A percentile compares a stretch with the other conserved stretches of the same genome.
phyloP scores from a whole-genome alignment of 2,113 vertebrate genomes.

The Arizona elegans region DNA sequence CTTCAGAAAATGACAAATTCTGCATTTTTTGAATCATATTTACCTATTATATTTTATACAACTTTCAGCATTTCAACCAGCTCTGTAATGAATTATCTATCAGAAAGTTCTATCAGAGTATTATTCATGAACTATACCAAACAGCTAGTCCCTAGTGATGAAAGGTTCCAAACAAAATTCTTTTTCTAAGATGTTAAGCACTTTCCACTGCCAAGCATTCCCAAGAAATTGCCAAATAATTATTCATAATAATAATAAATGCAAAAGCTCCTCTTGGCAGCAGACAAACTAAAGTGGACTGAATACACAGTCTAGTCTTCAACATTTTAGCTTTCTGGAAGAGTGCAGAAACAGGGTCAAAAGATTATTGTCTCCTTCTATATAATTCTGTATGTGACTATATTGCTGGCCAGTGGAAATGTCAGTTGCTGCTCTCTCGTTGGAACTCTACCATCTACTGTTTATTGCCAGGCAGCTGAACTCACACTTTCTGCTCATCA shows the following conservation, averaged over 20 bases:
- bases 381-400: constrained; percentile 15
- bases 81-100: constrained; percentile 59
- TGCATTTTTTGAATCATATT: neutral
- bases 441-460: constrained; percentile 40
- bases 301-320: constrained; percentile 21
- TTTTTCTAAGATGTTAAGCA: constrained; percentile 51
- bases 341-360: constrained; percentile 9
- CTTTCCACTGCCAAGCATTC: constrained; percentile 51
- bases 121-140: constrained; percentile 56
- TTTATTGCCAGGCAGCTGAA: constrained; percentile 49
- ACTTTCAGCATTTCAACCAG: constrained; percentile 43
- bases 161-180: constrained; percentile 55
- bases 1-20: neutral
- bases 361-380: constrained; percentile 11
- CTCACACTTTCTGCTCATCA: constrained; percentile 20
- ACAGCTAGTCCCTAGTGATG: constrained; percentile 61
- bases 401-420: constrained; percentile 1
- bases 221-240: constrained; percentile 59
- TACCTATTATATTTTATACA: neutral
- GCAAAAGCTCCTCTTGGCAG: constrained; percentile 30
- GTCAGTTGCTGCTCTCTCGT: constrained; percentile 27
- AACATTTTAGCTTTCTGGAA: constrained; percentile 38
- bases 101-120: constrained; percentile 24
- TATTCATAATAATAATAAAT: constrained; percentile 56
- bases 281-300: constrained; percentile 41